A percentile compares a stretch with the other conserved stretches of the same genome.
phyloP scores from a whole-genome alignment of 2,113 vertebrate genomes.

The Terrapene triunguis region DNA sequence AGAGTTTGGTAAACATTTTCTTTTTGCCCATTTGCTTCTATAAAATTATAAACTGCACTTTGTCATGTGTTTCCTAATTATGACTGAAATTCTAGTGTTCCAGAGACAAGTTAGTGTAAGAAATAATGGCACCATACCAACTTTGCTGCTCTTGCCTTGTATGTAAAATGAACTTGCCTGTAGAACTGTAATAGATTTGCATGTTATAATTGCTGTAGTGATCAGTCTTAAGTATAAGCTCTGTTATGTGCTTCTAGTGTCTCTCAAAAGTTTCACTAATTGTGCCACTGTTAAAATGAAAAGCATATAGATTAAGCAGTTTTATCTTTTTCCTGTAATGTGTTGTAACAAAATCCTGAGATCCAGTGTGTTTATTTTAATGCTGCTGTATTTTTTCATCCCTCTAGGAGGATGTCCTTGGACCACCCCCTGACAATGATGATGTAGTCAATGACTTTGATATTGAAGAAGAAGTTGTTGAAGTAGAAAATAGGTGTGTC shows the following conservation, averaged over 20 bases:
- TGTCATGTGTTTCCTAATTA: not conserved
- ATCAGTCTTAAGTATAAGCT: not conserved
- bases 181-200: not conserved
- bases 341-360: not conserved
- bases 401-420: conserved; percentile 95
- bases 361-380: not conserved
- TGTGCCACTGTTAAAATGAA: not conserved
- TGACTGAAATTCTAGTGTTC: not conserved
- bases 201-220: not conserved
- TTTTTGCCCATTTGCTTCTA: conserved; percentile 62
- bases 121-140: not conserved
- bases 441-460: conserved; percentile 99
- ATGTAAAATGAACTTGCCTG: not conserved
- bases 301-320: not conserved
- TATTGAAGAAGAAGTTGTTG: conserved; percentile 99
- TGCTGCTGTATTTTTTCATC: not conserved
- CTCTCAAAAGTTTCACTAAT: not conserved
- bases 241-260: not conserved
- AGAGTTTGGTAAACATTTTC: conserved; percentile 91
- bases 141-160: not conserved
- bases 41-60: conserved; percentile 16
- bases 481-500: conserved; percentile 95
- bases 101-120: not conserved
- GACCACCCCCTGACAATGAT: conserved; percentile 97
- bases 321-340: not conserved